Evolutionary conservation across 2,113 vertebrate species (phyloP), one percentile per base, ranked within the genome.

Genomic region (Ia io): DNA sequence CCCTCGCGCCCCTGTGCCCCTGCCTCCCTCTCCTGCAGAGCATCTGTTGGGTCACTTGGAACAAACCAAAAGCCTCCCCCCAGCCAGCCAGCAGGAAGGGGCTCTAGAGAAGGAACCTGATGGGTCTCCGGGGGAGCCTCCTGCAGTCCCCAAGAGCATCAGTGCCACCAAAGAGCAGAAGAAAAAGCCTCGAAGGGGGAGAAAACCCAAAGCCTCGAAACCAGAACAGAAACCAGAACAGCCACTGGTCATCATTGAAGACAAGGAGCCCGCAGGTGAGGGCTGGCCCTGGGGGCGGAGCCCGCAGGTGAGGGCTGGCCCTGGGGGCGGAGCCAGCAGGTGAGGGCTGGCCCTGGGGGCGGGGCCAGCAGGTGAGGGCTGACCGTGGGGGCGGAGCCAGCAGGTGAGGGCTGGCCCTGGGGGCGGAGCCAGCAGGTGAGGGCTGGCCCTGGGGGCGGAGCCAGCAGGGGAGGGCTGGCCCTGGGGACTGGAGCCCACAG

Each of bases 121-220:
- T 16, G 42, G 56, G 13, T 70, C 97, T 0, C 76, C 71, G 30
- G 96, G 67, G 0, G 97, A 98, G 8, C 95, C 97, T 0, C 94
- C 97, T 0, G 83, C 67, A 0, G 16, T 77, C 9, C 88, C 95
- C 56, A 92, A 97, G 23, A 70, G 49, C 9, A 49, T 91, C 4
- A 63, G 95, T 10, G 90, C 96, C 47, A 93, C 84, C 69, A 95
- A 96, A 9, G 98, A 98, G 80, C 97, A 97, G 6, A 99, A 98
- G 97, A 99, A 98, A 95, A 99, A 98, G 91, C 97, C 96, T 13
- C 98, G 98, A 84, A 98, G 98, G 42, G 98, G 98, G 6, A 99
- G 99, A 80, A 99, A 98, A 95, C 95, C 98, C 16, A 99, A 98
- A 98, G 96, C 97, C 13, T 97, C 98, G 40, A 98, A 98, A 97